phyloP scores from a whole-genome alignment of 2,797 vertebrate genomes.

The Sylvia borin region DNA sequence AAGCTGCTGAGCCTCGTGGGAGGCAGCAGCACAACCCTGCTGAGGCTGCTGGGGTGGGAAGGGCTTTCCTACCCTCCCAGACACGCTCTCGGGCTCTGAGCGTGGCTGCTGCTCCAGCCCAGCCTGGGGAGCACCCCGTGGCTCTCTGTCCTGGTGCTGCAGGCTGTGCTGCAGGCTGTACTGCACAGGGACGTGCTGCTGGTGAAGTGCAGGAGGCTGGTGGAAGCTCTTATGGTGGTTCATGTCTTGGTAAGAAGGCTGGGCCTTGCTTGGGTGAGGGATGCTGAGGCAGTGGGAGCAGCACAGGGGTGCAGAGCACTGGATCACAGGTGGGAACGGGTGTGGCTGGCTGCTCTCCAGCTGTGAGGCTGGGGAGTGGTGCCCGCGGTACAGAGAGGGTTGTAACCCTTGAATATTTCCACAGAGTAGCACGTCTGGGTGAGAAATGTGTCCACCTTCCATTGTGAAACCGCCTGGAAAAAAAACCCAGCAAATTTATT shows the following conservation, averaged over 20 bases:
- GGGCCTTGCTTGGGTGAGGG: conserved; percentile 71
- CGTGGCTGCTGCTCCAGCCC: conserved; percentile 57
- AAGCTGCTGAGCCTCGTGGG: conserved; percentile 63
- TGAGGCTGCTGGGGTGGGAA: conserved; percentile 60
- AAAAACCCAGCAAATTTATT: background rate
- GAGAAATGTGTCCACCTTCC: conserved; percentile 84
- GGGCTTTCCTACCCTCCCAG: conserved; percentile 45
- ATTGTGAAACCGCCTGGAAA: conserved; percentile 86
- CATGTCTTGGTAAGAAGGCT: conserved; percentile 53
- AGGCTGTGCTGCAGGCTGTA: conserved; percentile 44
- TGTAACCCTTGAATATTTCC: conserved; percentile 82
- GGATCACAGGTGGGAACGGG: conserved; percentile 80
- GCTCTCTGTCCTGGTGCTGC: conserved; percentile 70
- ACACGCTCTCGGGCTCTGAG: conserved; percentile 12
- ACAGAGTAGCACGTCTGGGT: conserved; percentile 73
- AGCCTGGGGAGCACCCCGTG: conserved; percentile 34
- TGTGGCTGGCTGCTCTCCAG: conserved; percentile 79
- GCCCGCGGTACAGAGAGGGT: conserved; percentile 80
- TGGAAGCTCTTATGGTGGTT: conserved; percentile 69
- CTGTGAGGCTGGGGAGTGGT: conserved; percentile 73
- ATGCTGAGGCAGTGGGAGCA: conserved; percentile 83
- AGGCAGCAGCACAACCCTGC: conserved; percentile 68
- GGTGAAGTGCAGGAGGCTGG: conserved; percentile 70
- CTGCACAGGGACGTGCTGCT: conserved; percentile 66
- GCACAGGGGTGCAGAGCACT: conserved; percentile 79